Percentiles rank a stretch among this genome's conserved stretches.
phyloP scores from a whole-genome alignment of 2,797 vertebrate genomes.

The Alectoris magna region DNA sequence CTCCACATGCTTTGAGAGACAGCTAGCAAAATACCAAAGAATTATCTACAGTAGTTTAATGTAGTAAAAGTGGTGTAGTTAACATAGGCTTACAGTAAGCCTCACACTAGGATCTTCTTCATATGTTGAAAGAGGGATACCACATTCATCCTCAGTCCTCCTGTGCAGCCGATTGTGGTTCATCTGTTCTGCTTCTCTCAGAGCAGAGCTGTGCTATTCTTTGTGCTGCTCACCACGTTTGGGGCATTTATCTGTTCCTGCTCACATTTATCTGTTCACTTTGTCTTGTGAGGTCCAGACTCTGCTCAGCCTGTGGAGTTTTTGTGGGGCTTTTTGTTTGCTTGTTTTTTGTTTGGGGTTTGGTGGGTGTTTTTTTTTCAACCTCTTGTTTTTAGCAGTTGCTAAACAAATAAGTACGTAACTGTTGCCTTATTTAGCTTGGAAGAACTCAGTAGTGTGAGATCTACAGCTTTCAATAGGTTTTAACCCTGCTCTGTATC shows the following conservation, averaged over 20 bases:
- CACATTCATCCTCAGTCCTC: not conserved
- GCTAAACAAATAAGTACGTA: constrained; percentile 34
- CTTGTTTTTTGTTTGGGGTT: too few relatives aligned
- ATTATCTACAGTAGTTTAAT: not conserved
- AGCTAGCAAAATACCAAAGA: not conserved
- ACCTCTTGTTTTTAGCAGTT: constrained; percentile 52
- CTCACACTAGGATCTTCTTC: not conserved
- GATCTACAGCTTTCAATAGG: not conserved
- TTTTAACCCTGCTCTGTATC: constrained; percentile 11
- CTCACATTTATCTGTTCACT: not conserved
- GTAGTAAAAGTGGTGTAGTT: not conserved
- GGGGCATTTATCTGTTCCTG: not conserved
- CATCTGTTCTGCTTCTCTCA: not conserved
- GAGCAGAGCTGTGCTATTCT: not conserved
- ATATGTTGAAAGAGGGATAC: not conserved
- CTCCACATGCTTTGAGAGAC: not conserved
- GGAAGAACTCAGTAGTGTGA: constrained; percentile 15
- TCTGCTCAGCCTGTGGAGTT: not conserved
- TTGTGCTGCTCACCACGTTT: not conserved
- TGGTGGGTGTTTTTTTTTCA: not conserved
- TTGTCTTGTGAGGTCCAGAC: constrained; percentile 19
- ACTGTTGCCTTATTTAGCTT: constrained; percentile 33
- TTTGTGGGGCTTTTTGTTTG: too few relatives aligned
- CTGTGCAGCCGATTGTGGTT: not conserved
- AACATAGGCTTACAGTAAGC: not conserved